phyloP scores from a whole-genome alignment of 1,140 invertebrate genomes.

The Coelopa frigida region DNA sequence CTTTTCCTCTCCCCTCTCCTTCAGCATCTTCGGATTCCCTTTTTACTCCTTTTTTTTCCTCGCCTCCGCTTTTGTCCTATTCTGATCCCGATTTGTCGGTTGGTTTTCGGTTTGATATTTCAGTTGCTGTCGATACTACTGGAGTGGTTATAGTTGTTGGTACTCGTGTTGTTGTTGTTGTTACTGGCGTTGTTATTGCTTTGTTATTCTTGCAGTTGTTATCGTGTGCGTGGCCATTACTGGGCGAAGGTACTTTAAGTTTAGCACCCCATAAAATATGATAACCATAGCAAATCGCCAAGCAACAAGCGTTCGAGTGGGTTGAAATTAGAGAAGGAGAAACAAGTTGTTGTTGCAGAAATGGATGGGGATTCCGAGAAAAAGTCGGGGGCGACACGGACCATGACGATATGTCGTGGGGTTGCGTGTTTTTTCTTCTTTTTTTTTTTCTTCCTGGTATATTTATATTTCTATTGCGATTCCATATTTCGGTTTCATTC shows the following conservation, averaged over 20 bases:
- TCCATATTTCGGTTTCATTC: too few relatives aligned
- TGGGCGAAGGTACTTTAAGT: slow-evolving; percentile 9
- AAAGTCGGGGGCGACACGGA: too few relatives aligned
- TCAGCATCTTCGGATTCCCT: too few relatives aligned
- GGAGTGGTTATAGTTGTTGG: background rate
- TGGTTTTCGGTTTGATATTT: background rate
- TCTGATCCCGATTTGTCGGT: background rate
- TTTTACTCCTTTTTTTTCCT: slow-evolving; percentile 2
- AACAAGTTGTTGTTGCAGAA: too few relatives aligned
- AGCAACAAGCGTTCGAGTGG: slow-evolving; percentile 3
- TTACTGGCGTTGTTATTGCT: background rate
- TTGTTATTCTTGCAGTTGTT: background rate
- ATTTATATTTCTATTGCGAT: too few relatives aligned
- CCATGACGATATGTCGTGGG: too few relatives aligned
- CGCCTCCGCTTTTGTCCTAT: background rate
- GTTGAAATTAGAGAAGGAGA: too few relatives aligned
- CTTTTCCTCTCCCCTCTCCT: slow-evolving; percentile 6
- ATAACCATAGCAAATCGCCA: slow-evolving; percentile 9
- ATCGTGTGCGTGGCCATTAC: background rate
- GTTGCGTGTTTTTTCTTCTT: too few relatives aligned
- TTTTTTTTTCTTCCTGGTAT: too few relatives aligned
- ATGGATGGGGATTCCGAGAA: too few relatives aligned
- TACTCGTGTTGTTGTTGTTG: background rate
- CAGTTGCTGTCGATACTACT: background rate
- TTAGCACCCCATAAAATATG: slow-evolving; percentile 11